phyloP scores from a whole-genome alignment of 64 coral and sea anemone genomes.

The Stylophora pistillata region DNA sequence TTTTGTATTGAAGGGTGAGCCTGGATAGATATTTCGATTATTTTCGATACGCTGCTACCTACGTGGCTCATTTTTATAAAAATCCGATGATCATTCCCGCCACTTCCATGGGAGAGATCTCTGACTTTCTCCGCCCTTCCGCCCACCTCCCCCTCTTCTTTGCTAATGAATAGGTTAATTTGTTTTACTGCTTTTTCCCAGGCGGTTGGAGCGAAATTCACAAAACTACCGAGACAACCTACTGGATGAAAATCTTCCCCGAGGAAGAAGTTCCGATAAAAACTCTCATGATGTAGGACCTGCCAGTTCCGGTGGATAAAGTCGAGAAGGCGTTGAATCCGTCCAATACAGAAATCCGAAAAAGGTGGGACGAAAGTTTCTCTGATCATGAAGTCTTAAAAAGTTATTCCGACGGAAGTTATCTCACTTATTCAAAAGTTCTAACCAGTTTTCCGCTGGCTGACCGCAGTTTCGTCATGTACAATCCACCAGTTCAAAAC shows the following conservation, averaged over 20 bases:
- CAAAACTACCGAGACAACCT: not conserved
- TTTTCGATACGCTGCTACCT: too few relatives aligned
- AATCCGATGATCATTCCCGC: too few relatives aligned
- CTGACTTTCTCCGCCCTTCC: too few relatives aligned
- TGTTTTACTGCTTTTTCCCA: too few relatives aligned
- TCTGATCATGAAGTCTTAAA: slow-evolving; percentile 4
- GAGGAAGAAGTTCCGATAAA: slow-evolving; percentile 34
- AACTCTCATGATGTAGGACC: slow-evolving; percentile 7
- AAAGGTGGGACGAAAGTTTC: slow-evolving; percentile 28
- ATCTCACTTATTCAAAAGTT: not conserved
- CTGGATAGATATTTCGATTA: too few relatives aligned
- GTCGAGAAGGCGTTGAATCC: not conserved
- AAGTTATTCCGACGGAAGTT: slow-evolving; percentile 12
- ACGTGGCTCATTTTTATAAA: too few relatives aligned
- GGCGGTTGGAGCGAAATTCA: too few relatives aligned
- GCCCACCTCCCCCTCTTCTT: too few relatives aligned
- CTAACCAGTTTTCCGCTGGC: not conserved
- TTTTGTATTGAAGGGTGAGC: too few relatives aligned
- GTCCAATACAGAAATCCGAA: not conserved
- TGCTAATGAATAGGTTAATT: too few relatives aligned
- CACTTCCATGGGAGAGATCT: too few relatives aligned
- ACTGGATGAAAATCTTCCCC: slow-evolving; percentile 24
- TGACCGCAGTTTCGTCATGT: slow-evolving; percentile 28
- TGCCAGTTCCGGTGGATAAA: slow-evolving; percentile 34
- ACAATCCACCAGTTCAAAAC: not conserved